Evolutionary conservation across 2,113 vertebrate species (phyloP), one percentile per base, ranked within the genome.

Genomic region (Centropristis striata): DNA sequence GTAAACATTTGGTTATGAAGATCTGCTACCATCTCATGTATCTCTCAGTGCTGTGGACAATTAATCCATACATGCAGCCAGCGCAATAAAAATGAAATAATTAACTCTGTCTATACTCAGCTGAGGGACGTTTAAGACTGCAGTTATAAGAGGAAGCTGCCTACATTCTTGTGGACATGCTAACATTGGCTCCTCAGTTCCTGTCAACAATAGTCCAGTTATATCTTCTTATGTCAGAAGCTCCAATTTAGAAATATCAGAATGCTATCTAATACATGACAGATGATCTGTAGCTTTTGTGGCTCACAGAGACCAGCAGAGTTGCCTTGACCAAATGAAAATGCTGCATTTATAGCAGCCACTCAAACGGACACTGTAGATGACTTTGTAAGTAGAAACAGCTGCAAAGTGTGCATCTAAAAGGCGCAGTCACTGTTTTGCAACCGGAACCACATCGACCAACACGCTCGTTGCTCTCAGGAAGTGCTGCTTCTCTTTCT

Each of bases 401-500:
- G 66, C 59, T 63, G 65, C 50, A 61, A 20, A 53, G 21, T 54
- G 60, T 58, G 68, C 7, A 10, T 60, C 28, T 37, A 46, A 53
- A 53, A 66, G 20, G 25, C 72, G 72, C 80, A 36, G 21, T 80
- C 73, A 80, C 73, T 55, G 59, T 80, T 76, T 55, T 14, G 15
- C 57, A 80, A 75, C 64, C 4, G 18, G 6, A 78, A 67, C 57
- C 41, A 21, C 0, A 39, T 50, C 13, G 16, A 77, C 20, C 0
- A 47, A 71, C 65, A 61, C 21, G 20, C 16, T 77, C 27, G 42
- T 27, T 23, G n/a, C 1, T 71, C 32, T 96, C 95, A 99, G 28
- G 96, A 97, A 69, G 96, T 94, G 83, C 96, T 98, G 92, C 97
- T 98, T 88, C 96, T 96, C 88, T 97, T 96, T 82, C 97, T 95